Evolutionary conservation across 2,113 vertebrate genomes (phyloP).

Genomic region (Sorex araneus): DNA sequence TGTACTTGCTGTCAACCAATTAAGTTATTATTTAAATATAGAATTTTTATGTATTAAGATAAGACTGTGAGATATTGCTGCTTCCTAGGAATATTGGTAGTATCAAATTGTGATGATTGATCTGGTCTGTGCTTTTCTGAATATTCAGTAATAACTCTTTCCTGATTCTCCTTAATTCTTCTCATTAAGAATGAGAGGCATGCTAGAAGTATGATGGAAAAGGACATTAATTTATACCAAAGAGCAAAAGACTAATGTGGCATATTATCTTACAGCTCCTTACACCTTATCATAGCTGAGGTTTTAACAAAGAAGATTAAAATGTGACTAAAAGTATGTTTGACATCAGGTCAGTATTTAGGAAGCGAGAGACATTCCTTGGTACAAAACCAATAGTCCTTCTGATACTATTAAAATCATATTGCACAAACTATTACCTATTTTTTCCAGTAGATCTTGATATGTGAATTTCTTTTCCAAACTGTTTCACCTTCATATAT

Average conservation of each 20-base stretch:
- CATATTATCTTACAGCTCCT: not conserved
- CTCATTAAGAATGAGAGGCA: not conserved
- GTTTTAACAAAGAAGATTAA: conserved; percentile 42
- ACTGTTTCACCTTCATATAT: not conserved
- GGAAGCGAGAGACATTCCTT: not conserved
- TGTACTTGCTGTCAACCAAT: not conserved
- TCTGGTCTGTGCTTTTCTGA: not conserved
- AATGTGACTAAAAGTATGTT: not conserved
- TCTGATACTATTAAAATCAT: not conserved
- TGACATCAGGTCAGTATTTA: not conserved
- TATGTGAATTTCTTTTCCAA: not conserved
- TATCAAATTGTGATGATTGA: not conserved
- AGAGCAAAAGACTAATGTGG: not conserved
- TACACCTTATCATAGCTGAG: conserved; percentile 35
- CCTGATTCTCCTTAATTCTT: not conserved
- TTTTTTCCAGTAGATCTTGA: not conserved
- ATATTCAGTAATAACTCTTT: not conserved
- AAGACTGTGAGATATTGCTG: not conserved
- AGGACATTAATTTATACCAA: conserved; percentile 7
- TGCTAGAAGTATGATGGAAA: not conserved
- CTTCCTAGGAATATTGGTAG: not conserved
- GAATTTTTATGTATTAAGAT: not conserved
- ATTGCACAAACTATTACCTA: too few species aligned
- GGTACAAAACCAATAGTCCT: not conserved
- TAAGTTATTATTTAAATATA: conserved; percentile 24